Conservation (phyloP, 2,888 invertebrate species). For the Calameuta idolon region DNA sequence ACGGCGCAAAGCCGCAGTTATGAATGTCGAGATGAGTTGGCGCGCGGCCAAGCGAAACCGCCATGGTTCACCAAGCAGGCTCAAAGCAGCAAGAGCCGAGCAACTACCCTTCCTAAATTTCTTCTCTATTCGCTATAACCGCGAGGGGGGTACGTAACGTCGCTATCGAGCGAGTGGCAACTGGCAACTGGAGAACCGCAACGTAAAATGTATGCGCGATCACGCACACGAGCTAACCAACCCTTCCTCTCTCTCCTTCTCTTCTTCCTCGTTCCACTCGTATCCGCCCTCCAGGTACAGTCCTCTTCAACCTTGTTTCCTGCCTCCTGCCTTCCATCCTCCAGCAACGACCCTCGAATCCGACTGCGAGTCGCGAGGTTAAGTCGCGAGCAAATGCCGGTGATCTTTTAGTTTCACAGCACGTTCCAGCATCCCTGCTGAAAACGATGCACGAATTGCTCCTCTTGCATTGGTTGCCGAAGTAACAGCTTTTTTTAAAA, state of each 20-base stretch:
- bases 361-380: neutral
- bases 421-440: no score
- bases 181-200: neutral
- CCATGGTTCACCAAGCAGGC: slow-evolving; percentile 22
- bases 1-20: slow-evolving; percentile 43
- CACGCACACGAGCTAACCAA: neutral
- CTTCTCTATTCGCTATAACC: neutral
- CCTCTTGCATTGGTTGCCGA: no score
- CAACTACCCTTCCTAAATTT: slow-evolving; percentile 9
- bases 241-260: neutral
- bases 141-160: neutral
- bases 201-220: neutral
- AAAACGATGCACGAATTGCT: no score
- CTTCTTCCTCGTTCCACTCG: slow-evolving; percentile 4
- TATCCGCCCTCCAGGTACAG: slow-evolving; percentile 9
- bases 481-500: no score
- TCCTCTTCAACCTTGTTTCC: neutral
- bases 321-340: neutral
- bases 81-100: slow-evolving; percentile 1
- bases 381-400: neutral
- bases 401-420: no score
- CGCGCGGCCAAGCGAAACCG: slow-evolving; percentile 42
- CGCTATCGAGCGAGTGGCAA: neutral
- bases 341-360: neutral
- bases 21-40: slow-evolving; percentile 59